These are phyloP conservation scores for Argentina silus DNA, from an alignment of 2,797 vertebrate genomes.

Conservation along the genomic window DNA sequence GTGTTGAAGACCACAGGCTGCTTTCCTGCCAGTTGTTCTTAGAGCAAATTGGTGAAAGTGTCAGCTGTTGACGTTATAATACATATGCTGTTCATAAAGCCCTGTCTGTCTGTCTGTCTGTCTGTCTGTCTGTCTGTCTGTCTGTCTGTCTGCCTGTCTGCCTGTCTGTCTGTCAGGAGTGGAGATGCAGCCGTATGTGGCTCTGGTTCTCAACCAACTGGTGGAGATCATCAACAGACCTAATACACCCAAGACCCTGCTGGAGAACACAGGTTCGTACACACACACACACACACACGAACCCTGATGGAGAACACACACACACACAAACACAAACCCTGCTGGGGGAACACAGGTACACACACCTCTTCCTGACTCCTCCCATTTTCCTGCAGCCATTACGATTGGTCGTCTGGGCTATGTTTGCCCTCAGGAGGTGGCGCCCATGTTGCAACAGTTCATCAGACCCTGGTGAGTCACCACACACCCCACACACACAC, in stretches of 20 bases:
- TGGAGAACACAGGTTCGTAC: conserved; percentile 91
- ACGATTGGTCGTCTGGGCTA: conserved; percentile 94
- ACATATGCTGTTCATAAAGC: no score
- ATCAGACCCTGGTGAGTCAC: conserved; percentile 81
- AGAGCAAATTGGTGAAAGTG: no score
- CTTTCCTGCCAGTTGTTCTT: no score
- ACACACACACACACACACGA: conserved; percentile 45
- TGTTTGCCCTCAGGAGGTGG: conserved; percentile 95
- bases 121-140: background rate
- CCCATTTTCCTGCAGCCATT: conserved; percentile 78
- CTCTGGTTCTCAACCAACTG: conserved; percentile 90
- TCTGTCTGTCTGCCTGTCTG: background rate
- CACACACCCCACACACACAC: background rate
- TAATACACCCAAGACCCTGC: conserved; percentile 93
- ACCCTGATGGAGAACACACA: conserved; percentile 87
- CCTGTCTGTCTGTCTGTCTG: background rate
- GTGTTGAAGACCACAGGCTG: background rate
- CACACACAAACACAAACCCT: conserved; percentile 89
- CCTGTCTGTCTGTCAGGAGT: conserved; percentile 72
- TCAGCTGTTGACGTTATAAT: no score
- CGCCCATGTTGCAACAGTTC: conserved; percentile 92
- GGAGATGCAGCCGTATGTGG: conserved; percentile 95
- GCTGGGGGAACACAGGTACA: conserved; percentile 93
- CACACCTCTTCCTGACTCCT: background rate
- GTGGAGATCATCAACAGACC: conserved; percentile 96